These are phyloP conservation scores for Myotis yumanensis DNA, from an alignment of 2,113 vertebrate genomes.

Conservation along the genomic window DNA sequence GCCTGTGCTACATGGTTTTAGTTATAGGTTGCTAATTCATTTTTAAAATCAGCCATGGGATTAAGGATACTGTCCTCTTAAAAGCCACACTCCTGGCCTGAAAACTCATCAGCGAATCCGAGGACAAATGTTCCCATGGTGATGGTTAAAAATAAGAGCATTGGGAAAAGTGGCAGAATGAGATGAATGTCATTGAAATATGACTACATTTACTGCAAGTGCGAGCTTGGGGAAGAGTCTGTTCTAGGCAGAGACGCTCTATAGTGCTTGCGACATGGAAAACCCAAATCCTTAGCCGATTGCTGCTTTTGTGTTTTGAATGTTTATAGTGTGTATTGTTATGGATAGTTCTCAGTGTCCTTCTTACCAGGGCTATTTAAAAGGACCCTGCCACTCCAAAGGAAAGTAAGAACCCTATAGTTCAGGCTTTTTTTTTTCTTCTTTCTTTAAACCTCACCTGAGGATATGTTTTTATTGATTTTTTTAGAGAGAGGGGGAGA, in stretches of 20 bases:
- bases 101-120: conserved; percentile 55
- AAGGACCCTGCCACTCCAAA: neutral
- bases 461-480: too few species aligned
- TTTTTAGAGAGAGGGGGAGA: too few species aligned
- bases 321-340: too few species aligned
- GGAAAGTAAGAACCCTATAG: neutral
- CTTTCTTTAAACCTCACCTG: too few species aligned
- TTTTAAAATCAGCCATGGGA: neutral
- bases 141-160: conserved; percentile 71
- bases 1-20: neutral
- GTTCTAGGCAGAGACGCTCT: neutral
- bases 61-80: conserved; percentile 64
- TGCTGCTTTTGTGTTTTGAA: neutral
- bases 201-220: conserved; percentile 68
- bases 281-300: neutral
- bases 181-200: conserved; percentile 57
- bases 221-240: conserved; percentile 44
- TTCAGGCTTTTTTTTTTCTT: neutral
- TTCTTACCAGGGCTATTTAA: neutral
- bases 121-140: conserved; percentile 63
- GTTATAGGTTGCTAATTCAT: conserved; percentile 67
- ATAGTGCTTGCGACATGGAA: neutral
- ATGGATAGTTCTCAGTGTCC: neutral
- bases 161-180: conserved; percentile 55
- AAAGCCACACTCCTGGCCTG: conserved; percentile 63